Base-by-base conservation (phyloP, 2,888 invertebrate species). In the Chymomyza fuscimana region DNA sequence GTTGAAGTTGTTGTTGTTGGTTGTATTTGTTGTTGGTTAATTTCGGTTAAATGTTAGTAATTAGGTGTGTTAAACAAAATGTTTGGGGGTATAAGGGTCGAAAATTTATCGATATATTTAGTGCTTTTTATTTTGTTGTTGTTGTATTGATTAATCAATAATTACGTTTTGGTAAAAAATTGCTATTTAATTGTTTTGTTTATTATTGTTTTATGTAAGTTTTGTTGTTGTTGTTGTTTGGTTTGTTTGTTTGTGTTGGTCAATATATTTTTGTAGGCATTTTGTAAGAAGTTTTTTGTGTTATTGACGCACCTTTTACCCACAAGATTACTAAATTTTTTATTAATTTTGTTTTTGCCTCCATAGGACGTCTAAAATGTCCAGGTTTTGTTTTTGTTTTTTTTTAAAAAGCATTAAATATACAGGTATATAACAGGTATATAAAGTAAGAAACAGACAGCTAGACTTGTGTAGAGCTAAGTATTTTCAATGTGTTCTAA, bases 41-140 rank as follows among this genome's bases (percentile, higher is more conserved):
- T 89, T 83, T 86, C 79, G 81, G 85, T 90, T 90, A 89, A 83
- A 83, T 85, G 88, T 88, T 89, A 85, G 89, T 88, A 82, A 78
- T 74, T 78, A 74, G 76, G 69, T 86, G 88, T 74, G 88, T 87
- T 87, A 89, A 84, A 84, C 78, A 83, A 78, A 73, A 73, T 65
- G 65, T 19, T 70, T 72, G 63, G 40, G 19, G 54, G 58, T 73
- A 32, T 32, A 32, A 32, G 66, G 77, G 65, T 25, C 54, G 19
- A 36, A 15, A 60, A 12, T 25, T 22, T 64, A 29, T 60, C 63
- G 63, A 68, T 78, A 89, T 90, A 89, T 90, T 89, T 90, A 90
- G 88, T 90, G 89, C 90, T 90, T 89, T 89, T 89, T 90, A 87
- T 81, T 78, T 81, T 32, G 32, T 32, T 32, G 32, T 32, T 32